A percentile compares a stretch with the other conserved stretches of the same genome.
Conservation (phyloP, 2,113 vertebrate species). For the Reinhardtius hippoglossoides region DNA sequence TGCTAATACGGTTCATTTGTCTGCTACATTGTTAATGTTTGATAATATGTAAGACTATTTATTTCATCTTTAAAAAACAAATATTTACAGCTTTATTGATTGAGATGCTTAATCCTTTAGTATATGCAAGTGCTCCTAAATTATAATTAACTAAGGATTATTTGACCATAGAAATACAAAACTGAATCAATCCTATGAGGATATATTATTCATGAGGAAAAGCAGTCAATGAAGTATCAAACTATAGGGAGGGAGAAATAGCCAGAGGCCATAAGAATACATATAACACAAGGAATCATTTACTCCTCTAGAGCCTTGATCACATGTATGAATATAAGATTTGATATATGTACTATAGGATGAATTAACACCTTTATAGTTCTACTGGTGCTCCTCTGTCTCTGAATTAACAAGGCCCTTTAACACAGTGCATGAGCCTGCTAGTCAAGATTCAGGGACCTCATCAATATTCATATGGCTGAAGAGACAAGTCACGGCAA, state of each 20-base stretch:
- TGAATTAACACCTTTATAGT: background rate
- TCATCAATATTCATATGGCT: conserved; percentile 65
- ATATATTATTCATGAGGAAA: background rate
- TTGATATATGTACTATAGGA: background rate
- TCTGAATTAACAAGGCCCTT: conserved; percentile 34
- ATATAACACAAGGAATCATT: background rate
- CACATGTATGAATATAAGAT: background rate
- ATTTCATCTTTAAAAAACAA: too few species aligned
- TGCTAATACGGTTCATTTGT: too few species aligned
- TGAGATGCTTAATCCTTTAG: background rate
- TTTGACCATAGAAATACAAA: background rate
- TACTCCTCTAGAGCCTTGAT: background rate
- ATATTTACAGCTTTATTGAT: too few species aligned
- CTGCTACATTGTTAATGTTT: too few species aligned
- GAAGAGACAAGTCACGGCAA: conserved; percentile 37
- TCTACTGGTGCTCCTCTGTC: conserved; percentile 16
- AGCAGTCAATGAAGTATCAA: too few species aligned
- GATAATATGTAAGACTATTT: too few species aligned
- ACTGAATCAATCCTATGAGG: background rate
- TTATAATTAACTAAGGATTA: background rate
- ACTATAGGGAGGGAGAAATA: background rate
- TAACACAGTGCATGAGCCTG: background rate
- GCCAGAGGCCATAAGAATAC: background rate
- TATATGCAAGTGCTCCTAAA: background rate
- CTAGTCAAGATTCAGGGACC: conserved; percentile 48